Base-by-base conservation (phyloP, 2,888 invertebrate genomes). In the Noctua janthina region DNA sequence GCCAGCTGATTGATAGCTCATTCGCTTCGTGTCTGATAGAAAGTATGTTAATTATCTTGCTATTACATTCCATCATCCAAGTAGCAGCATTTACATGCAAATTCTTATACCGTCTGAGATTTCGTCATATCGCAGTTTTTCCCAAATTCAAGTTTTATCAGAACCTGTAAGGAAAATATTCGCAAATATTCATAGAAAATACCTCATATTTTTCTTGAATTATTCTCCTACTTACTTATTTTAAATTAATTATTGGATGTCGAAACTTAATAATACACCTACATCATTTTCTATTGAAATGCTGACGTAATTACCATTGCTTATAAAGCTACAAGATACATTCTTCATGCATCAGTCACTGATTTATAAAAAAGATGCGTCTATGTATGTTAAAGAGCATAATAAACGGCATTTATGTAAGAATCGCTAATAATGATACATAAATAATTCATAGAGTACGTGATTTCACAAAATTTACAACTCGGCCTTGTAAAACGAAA, bases 1-100 rank as follows among this genome's bases (percentile, higher is more conserved):
- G 80, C 82, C 80, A 86, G 68, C 78, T 77, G 80, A 84, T 78
- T 80, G 82, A 83, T 84, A 78, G 81, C 69, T 83, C 70, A 88
- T 83, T 81, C 82, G 67, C 54, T 69, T 76, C 76, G 67, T 78
- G 79, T 78, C 72, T 72, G 54, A 13, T 82, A 79, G 83, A 87
- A 86, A 88, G 81, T 82, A 76, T 75, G 74, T 49, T 76, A 74
- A 76, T 79, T 67, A 51, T 66, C 35, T 77, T 59, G 23, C 43
- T 6, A 80, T 76, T 77, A 74, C 29, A 70, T 76, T 84, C 70
- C 78, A n/a, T 77, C 71, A 77, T 73, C 0, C n/a, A 39, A 51
- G 39, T 71, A 54, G 6, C 35, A 54, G n/a, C 23, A 56, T 56
- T 56, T 10, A 23, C 10, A 23, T 23, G 56, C 23, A 56, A 56